phyloP scores from a whole-genome alignment of 1,140 invertebrate species.

The Drosophila arizonae region DNA sequence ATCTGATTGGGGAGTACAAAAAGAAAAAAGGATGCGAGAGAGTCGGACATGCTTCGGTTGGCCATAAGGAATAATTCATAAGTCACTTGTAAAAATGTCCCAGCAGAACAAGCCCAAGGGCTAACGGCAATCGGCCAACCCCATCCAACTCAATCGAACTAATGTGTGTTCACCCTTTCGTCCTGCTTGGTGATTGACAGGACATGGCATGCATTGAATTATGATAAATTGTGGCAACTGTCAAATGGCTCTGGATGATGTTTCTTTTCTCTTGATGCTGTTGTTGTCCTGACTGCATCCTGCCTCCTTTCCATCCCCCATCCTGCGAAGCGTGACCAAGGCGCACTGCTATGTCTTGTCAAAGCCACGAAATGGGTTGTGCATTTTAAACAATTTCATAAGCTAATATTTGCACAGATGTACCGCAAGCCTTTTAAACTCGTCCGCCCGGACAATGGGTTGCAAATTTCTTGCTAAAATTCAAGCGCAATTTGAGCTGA shows the following conservation, averaged over 20 bases:
- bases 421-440: constrained; percentile 58
- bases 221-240: constrained; percentile 82
- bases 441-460: constrained; percentile 49
- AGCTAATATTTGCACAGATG: constrained; percentile 79
- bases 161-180: constrained; percentile 70
- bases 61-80: constrained; percentile 74
- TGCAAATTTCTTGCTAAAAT: constrained; percentile 68
- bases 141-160: constrained; percentile 3
- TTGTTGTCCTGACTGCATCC: constrained; percentile 1
- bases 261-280: constrained; percentile 15
- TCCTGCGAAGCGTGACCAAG: constrained; percentile 59
- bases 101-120: background rate
- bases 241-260: constrained; percentile 62
- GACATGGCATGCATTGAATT: constrained; percentile 80
- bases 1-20: constrained; percentile 69
- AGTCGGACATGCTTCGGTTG: constrained; percentile 18
- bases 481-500: constrained; percentile 57
- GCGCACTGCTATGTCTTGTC: constrained; percentile 54
- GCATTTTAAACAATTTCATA: constrained; percentile 78
- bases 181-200: constrained; percentile 68
- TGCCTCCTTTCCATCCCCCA: background rate
- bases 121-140: background rate
- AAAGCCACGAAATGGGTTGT: constrained; percentile 30
- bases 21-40: constrained; percentile 45
- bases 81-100: constrained; percentile 77